These are phyloP conservation scores for Deilephila elpenor DNA, from an alignment of 2,888 invertebrate species.

Conservation along the genomic window DNA sequence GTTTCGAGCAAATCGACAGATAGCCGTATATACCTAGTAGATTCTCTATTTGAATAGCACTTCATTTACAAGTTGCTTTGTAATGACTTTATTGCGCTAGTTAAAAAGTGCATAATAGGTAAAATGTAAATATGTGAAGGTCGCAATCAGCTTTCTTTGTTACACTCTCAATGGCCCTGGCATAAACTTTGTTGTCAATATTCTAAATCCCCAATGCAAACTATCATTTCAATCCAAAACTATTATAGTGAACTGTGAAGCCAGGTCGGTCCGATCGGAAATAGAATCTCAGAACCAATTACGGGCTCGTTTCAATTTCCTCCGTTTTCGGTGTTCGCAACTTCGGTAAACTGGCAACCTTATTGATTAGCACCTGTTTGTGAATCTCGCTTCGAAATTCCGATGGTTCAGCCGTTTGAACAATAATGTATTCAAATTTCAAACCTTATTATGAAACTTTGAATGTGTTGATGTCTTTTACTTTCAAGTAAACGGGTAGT, in stretches of 20 bases:
- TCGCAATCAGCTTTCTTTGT: too few species aligned
- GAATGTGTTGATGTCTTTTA: neutral
- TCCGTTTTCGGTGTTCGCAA: conserved; percentile 1
- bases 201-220: too few species aligned
- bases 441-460: neutral
- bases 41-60: too few species aligned
- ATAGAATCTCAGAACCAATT: conserved; percentile 18
- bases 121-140: too few species aligned
- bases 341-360: conserved; percentile 3
- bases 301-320: conserved; percentile 12
- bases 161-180: too few species aligned
- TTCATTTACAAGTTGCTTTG: too few species aligned
- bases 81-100: too few species aligned
- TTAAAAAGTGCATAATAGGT: too few species aligned
- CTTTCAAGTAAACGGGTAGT: neutral
- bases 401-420: neutral
- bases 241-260: neutral
- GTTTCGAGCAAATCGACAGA: too few species aligned
- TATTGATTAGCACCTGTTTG: conserved; percentile 24
- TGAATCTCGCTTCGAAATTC: conserved; percentile 4
- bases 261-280: conserved; percentile 2
- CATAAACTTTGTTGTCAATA: too few species aligned
- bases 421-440: neutral
- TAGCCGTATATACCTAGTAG: too few species aligned
- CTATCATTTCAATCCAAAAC: neutral